Conservation (phyloP, 2,797 vertebrate species). For the Bucorvus abyssinicus region DNA sequence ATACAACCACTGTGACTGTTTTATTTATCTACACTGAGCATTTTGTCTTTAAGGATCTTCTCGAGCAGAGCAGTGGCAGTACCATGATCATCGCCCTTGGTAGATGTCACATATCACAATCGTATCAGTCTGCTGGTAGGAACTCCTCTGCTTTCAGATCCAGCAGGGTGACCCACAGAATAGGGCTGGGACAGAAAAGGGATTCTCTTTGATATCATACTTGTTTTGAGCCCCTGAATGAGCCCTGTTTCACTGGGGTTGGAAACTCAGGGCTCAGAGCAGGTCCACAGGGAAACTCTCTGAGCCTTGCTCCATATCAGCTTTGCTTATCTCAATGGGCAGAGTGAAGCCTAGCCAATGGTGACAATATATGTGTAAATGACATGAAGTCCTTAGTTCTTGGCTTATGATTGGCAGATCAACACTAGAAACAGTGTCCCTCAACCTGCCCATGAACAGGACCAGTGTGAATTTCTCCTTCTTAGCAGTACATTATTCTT, state of each 20-base stretch:
- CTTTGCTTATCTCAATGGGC: neutral
- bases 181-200: neutral
- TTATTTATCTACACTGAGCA: neutral
- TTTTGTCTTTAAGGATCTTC: neutral
- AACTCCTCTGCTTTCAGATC: neutral
- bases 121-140: neutral
- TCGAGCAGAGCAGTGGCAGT: neutral
- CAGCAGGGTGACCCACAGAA: neutral
- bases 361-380: neutral
- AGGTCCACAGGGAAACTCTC: neutral
- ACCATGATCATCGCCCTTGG: fast-evolving
- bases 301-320: neutral
- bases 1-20: neutral
- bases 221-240: fast-evolving
- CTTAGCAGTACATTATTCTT: neutral
- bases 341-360: neutral
- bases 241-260: neutral
- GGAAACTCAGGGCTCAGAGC: neutral
- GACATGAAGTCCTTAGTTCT: neutral
- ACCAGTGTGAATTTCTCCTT: neutral
- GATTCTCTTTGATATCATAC: neutral
- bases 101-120: neutral
- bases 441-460: neutral
- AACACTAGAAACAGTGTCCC: neutral
- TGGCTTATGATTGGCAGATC: neutral